These are phyloP conservation scores for Schizothorax lantsangensis DNA, from an alignment of 2,797 vertebrate genomes.

Conservation along the genomic window DNA sequence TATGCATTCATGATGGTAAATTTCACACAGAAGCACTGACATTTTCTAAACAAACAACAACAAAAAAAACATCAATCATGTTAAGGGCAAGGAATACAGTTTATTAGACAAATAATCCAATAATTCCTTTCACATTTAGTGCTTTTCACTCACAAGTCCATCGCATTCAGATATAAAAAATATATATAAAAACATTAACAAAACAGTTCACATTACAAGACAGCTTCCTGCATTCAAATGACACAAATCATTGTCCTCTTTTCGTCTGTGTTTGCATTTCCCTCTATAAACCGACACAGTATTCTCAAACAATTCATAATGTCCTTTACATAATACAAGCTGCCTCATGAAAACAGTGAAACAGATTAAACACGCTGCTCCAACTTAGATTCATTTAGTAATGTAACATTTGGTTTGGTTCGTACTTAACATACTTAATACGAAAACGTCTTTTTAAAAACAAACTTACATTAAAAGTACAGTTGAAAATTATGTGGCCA, in stretches of 20 bases:
- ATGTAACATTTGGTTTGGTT: conserved; percentile 14
- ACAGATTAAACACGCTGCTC: background rate
- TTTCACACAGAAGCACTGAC: background rate
- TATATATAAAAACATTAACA: conserved; percentile 75
- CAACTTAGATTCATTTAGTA: background rate
- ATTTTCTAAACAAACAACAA: background rate
- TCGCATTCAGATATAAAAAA: conserved; percentile 60
- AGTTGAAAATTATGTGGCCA: background rate
- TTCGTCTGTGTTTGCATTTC: background rate
- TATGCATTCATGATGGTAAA: background rate
- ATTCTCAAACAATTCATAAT: background rate
- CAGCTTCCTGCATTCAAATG: conserved; percentile 1
- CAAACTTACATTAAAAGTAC: background rate
- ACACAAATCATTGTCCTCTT: background rate
- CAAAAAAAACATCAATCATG: conserved; percentile 29
- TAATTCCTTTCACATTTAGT: conserved; percentile 67
- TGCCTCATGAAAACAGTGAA: background rate
- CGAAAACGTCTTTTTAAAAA: conserved; percentile 14
- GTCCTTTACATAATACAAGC: background rate
- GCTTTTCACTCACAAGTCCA: conserved; percentile 59
- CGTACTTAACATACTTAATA: background rate
- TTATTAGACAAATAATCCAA: conserved; percentile 77
- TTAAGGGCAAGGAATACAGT: conserved; percentile 73
- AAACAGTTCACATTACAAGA: conserved; percentile 59
- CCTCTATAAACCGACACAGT: background rate